Conservation (phyloP, 2,113 vertebrate genomes). For the Sula dactylatra region DNA sequence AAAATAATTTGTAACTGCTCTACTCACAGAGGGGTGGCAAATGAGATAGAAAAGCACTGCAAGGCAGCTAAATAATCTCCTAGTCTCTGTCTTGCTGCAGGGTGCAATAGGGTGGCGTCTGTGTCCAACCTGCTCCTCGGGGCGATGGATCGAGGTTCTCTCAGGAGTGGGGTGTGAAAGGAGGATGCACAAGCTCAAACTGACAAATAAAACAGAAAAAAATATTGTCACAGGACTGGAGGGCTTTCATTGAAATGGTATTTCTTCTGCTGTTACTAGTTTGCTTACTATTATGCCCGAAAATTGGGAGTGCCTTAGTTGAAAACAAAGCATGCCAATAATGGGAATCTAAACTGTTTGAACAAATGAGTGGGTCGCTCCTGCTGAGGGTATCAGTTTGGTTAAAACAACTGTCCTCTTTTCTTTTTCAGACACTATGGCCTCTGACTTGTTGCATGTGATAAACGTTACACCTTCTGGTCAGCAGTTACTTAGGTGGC, state of each 20-base stretch:
- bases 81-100: background rate
- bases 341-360: background rate
- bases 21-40: background rate
- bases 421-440: background rate
- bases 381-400: background rate
- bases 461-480: background rate
- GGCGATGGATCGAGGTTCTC: background rate
- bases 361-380: background rate
- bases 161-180: background rate
- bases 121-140: background rate
- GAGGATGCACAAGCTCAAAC: background rate
- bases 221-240: background rate
- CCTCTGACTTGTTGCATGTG: background rate
- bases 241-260: background rate
- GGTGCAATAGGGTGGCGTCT: background rate
- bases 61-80: background rate
- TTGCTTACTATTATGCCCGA: background rate
- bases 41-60: background rate
- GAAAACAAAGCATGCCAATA: background rate
- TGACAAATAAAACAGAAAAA: background rate
- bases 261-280: background rate
- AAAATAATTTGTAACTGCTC: background rate
- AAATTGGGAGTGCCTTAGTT: background rate
- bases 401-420: background rate
- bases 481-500: background rate